Base-by-base conservation (phyloP, 2,888 invertebrate genomes). In the Limnephilus marmoratus region DNA sequence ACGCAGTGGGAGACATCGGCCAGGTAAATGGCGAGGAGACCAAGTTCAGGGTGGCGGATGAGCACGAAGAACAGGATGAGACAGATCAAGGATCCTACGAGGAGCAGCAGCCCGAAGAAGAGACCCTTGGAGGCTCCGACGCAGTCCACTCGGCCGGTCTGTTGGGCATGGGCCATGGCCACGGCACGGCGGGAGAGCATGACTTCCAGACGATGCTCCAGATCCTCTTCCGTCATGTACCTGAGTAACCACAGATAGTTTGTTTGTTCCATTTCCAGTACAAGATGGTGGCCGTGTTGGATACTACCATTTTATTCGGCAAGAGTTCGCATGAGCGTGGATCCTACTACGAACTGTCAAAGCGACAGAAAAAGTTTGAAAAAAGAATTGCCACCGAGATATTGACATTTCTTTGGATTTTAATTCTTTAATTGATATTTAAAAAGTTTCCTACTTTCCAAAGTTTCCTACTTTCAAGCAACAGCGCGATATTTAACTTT, bases 1-100 rank as follows among this genome's bases (percentile, higher is more conserved):
- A 97, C 97, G 95, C 98, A 98, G 95, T 99, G 99, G 24, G 98
- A 98, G 53, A 98, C 98, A 95, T 99, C 99, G 41, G 98, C 98
- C 94, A 99, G 96, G 95, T 99, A 98, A 94, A 99, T 98, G 91
- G 99, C 98, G 94, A 99, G 96, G 94, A 98, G 97, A 94, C 98
- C 97, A 95, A 98, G 97, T 94, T 98, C 97, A 93, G 97, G 97
- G 95, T 98, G 98, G 95, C 98, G 98, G 94, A 99, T 98, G 94
- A 99, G 97, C 94, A 99, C 99, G 96, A 99, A 99, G 97, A 99
- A 99, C 94, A 99, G 97, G 94, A 99, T 99, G 95, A 99, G 96
- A 95, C 98, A 98, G 95, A 99, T 99, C 94, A 99, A 96, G 37
- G 99, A 98, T 92, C 98, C 98, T 94, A 99, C 99, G 94, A 99